Base-by-base conservation (phyloP, 2,113 vertebrate genomes). In the Eurystomus gularis region DNA sequence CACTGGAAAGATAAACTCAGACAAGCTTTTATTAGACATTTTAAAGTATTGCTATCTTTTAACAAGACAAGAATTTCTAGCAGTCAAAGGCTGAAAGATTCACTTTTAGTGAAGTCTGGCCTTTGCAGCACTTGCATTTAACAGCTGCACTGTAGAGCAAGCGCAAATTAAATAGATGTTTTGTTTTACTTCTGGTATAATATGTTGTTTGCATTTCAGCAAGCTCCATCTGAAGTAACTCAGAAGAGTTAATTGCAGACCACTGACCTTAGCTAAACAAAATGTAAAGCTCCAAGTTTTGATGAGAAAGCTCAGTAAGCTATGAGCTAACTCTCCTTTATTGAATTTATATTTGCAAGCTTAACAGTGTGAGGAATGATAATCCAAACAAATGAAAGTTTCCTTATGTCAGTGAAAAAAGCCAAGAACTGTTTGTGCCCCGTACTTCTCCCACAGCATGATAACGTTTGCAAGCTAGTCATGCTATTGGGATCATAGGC, bases 351-450 rank as follows among this genome's bases (percentile, higher is more conserved):
- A 88, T 90, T 95, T 90, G 64, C 69, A 94, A 92, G 85, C 69
- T 93, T 93, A 94, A 83, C 82, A 93, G 75, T 51, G 82, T 66
- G 46, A 88, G 55, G 88, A 94, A 86, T 83, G 69, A 88, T 86
- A 96, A 95, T 93, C 86, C 93, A 96, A 95, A 94, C 77, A 93
- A 93, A 95, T 57, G 55, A 94, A 96, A 88, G 68, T 83, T 96
- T 90, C 51, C 88, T 86, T 93, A 61, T 83, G 90, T 81, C 60
- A 88, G 68, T 81, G 66, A 92, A 90, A 90, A 40, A 44, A 86
- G 42, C 55, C 79, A 93, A 86, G 88, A 29, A 92, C 90, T 96
- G 39, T 81, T 81, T 93, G 79, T 86, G 71, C 48, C 83, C 39
- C 14, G 16, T 77, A 71, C 57, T 90, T 88, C 42, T 88, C 82